phyloP scores from a whole-genome alignment of 2,888 invertebrate genomes.

The Pomacea canaliculata region DNA sequence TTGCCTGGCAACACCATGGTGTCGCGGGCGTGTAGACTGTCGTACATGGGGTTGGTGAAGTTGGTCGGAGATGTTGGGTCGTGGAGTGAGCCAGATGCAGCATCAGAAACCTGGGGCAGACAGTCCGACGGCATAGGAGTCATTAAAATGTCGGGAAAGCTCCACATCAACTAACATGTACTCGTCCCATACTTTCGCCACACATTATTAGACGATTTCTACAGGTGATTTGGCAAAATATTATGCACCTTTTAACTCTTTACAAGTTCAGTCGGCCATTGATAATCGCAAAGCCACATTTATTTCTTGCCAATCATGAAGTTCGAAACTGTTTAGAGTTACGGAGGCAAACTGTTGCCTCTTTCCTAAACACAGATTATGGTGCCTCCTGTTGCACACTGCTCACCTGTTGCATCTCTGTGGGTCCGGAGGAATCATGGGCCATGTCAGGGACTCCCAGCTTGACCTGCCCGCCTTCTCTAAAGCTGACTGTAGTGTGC shows the following conservation, averaged over 20 bases:
- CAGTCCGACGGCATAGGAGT: not conserved
- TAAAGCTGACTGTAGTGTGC: conserved; percentile 46
- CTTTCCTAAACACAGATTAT: too few species aligned
- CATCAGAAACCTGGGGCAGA: conserved; percentile 1
- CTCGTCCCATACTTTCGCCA: too few species aligned
- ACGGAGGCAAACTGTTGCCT: too few species aligned
- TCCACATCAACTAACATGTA: too few species aligned
- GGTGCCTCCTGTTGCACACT: not conserved
- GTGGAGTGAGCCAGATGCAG: not conserved
- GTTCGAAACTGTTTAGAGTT: too few species aligned
- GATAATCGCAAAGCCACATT: too few species aligned
- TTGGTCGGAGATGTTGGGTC: conserved; percentile 44
- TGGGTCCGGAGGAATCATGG: conserved; percentile 30
- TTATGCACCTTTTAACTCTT: too few species aligned
- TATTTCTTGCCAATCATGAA: too few species aligned
- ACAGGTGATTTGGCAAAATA: too few species aligned
- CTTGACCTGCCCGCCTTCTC: conserved; percentile 48
- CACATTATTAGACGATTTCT: too few species aligned
- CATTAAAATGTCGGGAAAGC: not conserved
- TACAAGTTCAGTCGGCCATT: too few species aligned
- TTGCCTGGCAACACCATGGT: conserved; percentile 21
- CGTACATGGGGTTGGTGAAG: conserved; percentile 63
- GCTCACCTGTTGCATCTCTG: conserved; percentile 31
- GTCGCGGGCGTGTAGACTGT: conserved; percentile 41
- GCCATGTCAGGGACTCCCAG: conserved; percentile 40